phyloP scores from a whole-genome alignment of 2,888 invertebrate species.

The Hirtodrosophila duncani region DNA sequence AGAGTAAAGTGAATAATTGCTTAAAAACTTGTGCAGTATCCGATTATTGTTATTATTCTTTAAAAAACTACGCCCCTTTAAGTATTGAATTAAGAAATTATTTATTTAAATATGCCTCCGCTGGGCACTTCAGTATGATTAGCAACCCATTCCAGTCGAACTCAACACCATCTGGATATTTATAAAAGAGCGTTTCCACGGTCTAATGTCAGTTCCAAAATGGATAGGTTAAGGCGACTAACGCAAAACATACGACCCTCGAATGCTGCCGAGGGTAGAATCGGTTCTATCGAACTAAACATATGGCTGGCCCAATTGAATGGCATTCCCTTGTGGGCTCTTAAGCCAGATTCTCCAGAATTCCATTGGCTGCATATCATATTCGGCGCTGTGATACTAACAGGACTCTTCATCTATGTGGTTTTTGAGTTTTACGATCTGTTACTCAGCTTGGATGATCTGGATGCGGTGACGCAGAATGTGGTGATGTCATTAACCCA shows the following conservation, averaged over 20 bases:
- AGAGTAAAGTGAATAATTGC: too few species aligned
- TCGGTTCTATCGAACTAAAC: conserved; percentile 29
- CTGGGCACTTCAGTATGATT: too few species aligned
- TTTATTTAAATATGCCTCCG: too few species aligned
- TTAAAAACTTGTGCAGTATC: too few species aligned
- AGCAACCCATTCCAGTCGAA: too few species aligned
- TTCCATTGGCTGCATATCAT: neutral
- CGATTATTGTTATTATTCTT: too few species aligned
- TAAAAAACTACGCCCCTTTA: too few species aligned
- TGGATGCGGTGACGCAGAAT: conserved; percentile 30
- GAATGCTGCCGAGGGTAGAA: conserved; percentile 1
- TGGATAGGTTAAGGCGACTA: conserved; percentile 1
- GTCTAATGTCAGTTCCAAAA: too few species aligned
- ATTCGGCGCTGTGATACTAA: neutral
- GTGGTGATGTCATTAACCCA: conserved; percentile 19
- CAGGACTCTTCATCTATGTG: conserved; percentile 8
- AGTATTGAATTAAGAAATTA: too few species aligned
- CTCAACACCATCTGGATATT: too few species aligned
- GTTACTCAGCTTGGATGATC: conserved; percentile 6
- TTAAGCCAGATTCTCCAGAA: neutral
- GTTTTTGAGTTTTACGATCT: conserved; percentile 24
- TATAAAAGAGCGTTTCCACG: too few species aligned
- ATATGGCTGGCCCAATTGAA: conserved; percentile 13
- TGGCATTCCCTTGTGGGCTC: conserved; percentile 16
- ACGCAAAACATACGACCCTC: neutral